phyloP scores from a whole-genome alignment of 2,113 vertebrate genomes.

The mouse (Mus musculus) region DNA sequence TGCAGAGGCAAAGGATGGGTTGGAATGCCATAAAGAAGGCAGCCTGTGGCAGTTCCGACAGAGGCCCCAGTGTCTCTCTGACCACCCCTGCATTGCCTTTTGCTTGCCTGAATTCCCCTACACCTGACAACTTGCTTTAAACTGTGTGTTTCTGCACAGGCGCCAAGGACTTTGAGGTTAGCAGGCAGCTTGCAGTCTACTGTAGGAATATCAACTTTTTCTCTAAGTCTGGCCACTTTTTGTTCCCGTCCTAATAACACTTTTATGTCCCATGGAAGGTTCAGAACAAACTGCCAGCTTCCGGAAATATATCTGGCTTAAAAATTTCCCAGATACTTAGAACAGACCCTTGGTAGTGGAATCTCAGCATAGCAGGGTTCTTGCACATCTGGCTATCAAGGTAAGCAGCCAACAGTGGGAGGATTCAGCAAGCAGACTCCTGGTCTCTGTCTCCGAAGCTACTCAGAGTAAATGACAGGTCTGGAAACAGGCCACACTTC shows the following conservation, averaged over 20 bases:
- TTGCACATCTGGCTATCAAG: conserved; percentile 1
- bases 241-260: background rate
- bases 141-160: background rate
- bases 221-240: background rate
- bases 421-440: background rate
- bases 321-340: background rate
- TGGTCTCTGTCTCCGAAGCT: background rate
- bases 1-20: background rate
- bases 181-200: background rate
- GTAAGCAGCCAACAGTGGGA: background rate
- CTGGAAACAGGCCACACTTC: conserved; percentile 16
- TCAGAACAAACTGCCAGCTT: conserved; percentile 16
- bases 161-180: background rate
- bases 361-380: background rate
- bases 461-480: background rate
- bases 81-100: background rate
- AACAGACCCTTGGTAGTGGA: conserved; percentile 7
- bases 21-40: conserved; percentile 6
- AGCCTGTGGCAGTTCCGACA: background rate
- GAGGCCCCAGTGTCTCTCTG: background rate
- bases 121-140: background rate
- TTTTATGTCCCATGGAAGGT: background rate
- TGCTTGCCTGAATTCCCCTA: conserved; percentile 27
- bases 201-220: background rate
- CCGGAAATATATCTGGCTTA: background rate